Conservation (phyloP, 2,797 vertebrate species). For the Pelochelys cantorii region DNA sequence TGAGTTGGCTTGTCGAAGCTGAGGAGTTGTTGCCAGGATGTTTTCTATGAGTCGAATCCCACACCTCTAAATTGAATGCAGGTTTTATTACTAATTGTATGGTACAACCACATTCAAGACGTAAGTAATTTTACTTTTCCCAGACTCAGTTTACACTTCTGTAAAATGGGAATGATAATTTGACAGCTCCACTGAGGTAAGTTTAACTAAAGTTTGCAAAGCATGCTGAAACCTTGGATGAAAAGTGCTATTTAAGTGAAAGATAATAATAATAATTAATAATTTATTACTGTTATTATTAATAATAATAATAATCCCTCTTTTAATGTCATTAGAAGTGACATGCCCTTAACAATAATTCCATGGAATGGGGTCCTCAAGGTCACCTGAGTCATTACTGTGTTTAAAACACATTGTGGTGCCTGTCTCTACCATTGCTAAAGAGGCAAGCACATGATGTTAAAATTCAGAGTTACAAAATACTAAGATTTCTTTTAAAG, state of each 20-base stretch:
- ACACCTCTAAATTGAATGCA: neutral
- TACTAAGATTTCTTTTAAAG: neutral
- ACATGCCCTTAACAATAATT: neutral
- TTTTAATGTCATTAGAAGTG: neutral
- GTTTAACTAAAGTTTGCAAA: neutral
- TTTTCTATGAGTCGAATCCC: neutral
- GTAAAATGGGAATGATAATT: fast-evolving
- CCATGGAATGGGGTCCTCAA: neutral
- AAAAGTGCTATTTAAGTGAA: neutral
- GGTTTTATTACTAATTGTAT: neutral
- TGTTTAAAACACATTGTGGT: neutral
- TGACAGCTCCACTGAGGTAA: neutral
- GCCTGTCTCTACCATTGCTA: neutral
- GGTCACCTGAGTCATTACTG: neutral
- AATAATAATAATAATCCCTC: neutral
- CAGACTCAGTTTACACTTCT: neutral
- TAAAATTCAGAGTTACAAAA: neutral
- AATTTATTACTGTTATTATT: no score
- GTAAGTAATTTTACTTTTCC: neutral
- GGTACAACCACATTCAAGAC: neutral
- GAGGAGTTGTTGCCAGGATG: fast-evolving
- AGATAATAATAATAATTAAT: neutral
- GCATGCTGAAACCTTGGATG: neutral
- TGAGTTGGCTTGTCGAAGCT: neutral
- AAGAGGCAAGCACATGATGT: neutral